Evolutionary conservation across 1,140 invertebrate species (phyloP).

Genomic region (Onthophagus taurus): DNA sequence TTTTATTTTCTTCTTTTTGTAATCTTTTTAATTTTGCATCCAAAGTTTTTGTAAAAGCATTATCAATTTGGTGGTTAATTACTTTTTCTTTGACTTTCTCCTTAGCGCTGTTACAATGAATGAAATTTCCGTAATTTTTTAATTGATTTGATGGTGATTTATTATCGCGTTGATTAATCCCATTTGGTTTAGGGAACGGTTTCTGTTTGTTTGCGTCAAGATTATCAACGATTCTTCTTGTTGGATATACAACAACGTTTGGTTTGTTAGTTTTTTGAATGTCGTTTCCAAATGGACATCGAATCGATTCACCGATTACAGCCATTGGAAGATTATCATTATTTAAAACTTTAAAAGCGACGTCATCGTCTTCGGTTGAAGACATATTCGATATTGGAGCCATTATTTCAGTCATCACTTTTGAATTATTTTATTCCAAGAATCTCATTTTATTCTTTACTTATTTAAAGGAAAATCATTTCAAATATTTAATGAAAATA

Average conservation of each 20-base stretch:
- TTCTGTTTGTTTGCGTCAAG: slow-evolving; percentile 32
- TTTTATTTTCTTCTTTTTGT: slow-evolving; percentile 46
- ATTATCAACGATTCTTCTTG: slow-evolving; percentile 32
- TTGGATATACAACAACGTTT: slow-evolving; percentile 43
- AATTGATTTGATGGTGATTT: slow-evolving; percentile 22
- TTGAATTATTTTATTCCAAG: no score
- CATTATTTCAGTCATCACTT: slow-evolving; percentile 26
- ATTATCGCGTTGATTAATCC: slow-evolving; percentile 21
- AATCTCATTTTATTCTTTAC: no score
- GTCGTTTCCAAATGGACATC: slow-evolving; percentile 33
- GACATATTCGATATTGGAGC: slow-evolving; percentile 32
- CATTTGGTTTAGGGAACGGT: slow-evolving; percentile 31
- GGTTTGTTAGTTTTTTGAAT: slow-evolving; percentile 34
- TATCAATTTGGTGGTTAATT: slow-evolving; percentile 20
- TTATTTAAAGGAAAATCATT: no score
- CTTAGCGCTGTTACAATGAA: slow-evolving; percentile 27
- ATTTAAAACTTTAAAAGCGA: slow-evolving; percentile 44
- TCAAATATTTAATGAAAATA: no score
- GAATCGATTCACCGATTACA: slow-evolving; percentile 31
- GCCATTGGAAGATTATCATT: slow-evolving; percentile 35
- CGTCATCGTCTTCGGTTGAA: slow-evolving; percentile 32
- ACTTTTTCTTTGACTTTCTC: slow-evolving; percentile 29
- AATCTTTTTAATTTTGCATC: slow-evolving; percentile 54
- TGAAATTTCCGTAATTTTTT: slow-evolving; percentile 37
- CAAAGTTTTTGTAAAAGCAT: slow-evolving; percentile 51